Conservation (phyloP, 1,140 invertebrate genomes). For the Sycophila sp. region DNA sequence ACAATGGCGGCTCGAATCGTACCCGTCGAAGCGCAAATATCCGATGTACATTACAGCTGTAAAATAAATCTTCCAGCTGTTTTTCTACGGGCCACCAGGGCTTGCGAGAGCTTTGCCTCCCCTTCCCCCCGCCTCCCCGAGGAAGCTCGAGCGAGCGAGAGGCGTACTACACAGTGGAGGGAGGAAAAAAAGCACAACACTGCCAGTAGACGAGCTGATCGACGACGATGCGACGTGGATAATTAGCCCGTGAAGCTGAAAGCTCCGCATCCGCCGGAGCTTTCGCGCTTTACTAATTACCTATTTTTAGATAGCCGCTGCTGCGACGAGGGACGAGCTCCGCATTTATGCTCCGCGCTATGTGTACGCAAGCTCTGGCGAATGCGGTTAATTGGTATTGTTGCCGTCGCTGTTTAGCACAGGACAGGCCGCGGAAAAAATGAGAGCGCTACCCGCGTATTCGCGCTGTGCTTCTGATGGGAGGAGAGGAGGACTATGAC, state of each 20-base stretch:
- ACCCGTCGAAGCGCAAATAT: constrained; percentile 5
- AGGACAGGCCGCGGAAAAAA: too few species aligned
- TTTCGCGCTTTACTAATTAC: constrained; percentile 16
- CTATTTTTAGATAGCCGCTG: constrained; percentile 8
- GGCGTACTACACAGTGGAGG: too few species aligned
- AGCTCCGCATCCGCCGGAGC: neutral
- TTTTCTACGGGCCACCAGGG: neutral
- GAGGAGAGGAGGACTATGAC: too few species aligned
- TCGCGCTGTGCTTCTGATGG: too few species aligned
- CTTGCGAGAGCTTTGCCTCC: neutral
- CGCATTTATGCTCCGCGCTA: too few species aligned
- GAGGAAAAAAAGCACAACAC: neutral
- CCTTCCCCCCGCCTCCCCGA: neutral
- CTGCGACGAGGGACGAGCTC: neutral
- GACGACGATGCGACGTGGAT: constrained; percentile 3
- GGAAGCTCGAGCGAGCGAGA: too few species aligned
- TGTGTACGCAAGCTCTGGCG: too few species aligned
- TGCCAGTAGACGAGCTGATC: neutral
- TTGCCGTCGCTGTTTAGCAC: too few species aligned
- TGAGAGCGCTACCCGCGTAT: too few species aligned
- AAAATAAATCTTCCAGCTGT: constrained; percentile 29
- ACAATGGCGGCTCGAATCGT: neutral
- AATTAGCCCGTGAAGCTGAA: constrained; percentile 24
- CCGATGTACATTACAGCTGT: constrained; percentile 9
- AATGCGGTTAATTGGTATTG: constrained; percentile 10